These are phyloP conservation scores for Tiliacea citrago DNA, from an alignment of 2,888 invertebrate genomes.

Conservation along the genomic window DNA sequence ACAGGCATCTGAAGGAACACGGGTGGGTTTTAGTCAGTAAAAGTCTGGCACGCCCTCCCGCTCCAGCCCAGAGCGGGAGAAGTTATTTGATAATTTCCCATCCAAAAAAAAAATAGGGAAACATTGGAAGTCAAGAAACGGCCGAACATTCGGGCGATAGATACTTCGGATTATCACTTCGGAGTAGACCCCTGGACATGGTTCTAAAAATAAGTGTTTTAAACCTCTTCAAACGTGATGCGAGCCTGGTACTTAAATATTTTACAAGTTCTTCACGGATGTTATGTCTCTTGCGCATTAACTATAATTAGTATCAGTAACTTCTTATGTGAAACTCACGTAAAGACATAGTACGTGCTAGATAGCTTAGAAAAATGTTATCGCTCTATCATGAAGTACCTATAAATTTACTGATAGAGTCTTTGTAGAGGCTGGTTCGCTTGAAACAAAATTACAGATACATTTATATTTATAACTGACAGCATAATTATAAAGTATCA, in stretches of 20 bases:
- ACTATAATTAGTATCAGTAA: conserved; percentile 26
- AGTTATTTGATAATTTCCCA: too few species aligned
- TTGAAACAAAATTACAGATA: background rate
- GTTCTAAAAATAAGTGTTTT: background rate
- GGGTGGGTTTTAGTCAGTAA: too few species aligned
- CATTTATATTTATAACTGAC: background rate
- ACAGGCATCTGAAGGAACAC: too few species aligned
- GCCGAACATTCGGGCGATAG: too few species aligned
- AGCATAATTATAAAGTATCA: too few species aligned
- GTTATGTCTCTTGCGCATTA: conserved; percentile 17
- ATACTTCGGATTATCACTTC: too few species aligned
- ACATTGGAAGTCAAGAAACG: too few species aligned
- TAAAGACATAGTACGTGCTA: conserved; percentile 54
- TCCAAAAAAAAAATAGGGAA: too few species aligned
- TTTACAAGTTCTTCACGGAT: conserved; percentile 38
- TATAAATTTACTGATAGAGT: conserved; percentile 13
- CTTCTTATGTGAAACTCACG: conserved; percentile 51
- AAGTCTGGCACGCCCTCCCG: too few species aligned
- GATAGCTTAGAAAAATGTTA: conserved; percentile 33
- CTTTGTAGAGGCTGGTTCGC: background rate
- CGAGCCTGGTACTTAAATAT: conserved; percentile 38
- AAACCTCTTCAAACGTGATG: conserved; percentile 31
- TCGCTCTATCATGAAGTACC: conserved; percentile 27
- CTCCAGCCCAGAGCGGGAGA: too few species aligned
- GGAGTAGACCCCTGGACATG: background rate